Evolutionary conservation across 2,113 vertebrate species (phyloP), one percentile per base, ranked within the genome.

Genomic region (Erythrocercus mccallii): DNA sequence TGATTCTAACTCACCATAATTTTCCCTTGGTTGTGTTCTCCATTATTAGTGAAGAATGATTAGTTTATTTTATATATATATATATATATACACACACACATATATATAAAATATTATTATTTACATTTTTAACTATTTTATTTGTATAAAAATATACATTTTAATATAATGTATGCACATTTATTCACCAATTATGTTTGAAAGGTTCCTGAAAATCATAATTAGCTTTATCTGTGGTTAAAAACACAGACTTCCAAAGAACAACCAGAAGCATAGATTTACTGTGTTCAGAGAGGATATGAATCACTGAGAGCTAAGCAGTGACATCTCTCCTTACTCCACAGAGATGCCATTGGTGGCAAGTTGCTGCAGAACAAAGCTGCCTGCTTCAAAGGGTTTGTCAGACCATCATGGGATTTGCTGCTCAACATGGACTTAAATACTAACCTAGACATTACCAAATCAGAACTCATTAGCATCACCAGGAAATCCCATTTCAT

Each of bases 81-180:
- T 11, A 28, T 5, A 28, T n/a, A 28, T 15, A 9, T 28, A 12
- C 7, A 10, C 4, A 17, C 14, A n/a, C n/a, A n/a, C n/a, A n/a
- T n/a, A n/a, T n/a, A n/a, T n/a, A n/a, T n/a, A n/a, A n/a, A n/a
- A n/a, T n/a, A n/a, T 9, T 69, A 28, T 13, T 85, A 62, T 62
- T 58, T 62, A 4, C 8, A 45, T 17, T 0, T 50, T 74, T 50
- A 66, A 42, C 2, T 12, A 8, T 19, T 48, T 1, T 48, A 50
- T 25, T 40, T 62, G 10, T 62, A 62, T 50, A 45, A 42, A 58
- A 64, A 51, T 10, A 11, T 9, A 33, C 1, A 11, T 20, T 74
- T n/a, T 30, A 25, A 25, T 42, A 23, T 25, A 45, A 42, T 2
- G 0, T 33, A 38, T 9, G 6, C 7, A 42, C 0, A 8, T 30